Evolutionary conservation across 2,113 vertebrate species (phyloP), one percentile per base, ranked within the genome.

Genomic region (Nannobrachium achirus): DNA sequence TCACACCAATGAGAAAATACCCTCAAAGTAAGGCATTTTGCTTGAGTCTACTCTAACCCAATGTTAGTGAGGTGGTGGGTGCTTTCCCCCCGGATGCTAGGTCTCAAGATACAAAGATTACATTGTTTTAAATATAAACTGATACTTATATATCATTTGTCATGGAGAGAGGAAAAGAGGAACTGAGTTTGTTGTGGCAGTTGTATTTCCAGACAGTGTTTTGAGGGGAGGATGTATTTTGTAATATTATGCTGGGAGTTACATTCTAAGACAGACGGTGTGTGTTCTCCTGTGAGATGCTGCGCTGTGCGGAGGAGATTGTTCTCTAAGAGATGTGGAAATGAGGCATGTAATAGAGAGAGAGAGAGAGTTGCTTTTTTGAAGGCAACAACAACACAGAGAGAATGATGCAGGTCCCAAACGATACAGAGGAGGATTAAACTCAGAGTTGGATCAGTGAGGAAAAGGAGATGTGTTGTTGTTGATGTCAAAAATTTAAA

Each of bases 321-420:
- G 10, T n/a, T 20, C 25, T 33, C 25, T 33, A 51, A 40, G 46
- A 49, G 40, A 69, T 48, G 40, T 57, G 18, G 16, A 25, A 49
- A 14, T 41, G 41, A 69, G 33, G 33, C 56, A 48, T 58, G 38
- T 4, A 18, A 52, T 20, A 25, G 3, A 16, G 56, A 50, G 55
- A 62, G 41, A 25, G 3, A 16, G 56, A 50, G 55, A 62, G 41
- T 52, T 55, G 49, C n/a, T 25, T n/a, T 10, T 45, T 18, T 41
- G 51, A 25, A 70, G 45, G 45, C 10, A 57, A 20, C 8, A 20
- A 52, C 16, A 52, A 10, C 16, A 19, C 48, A 25, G 40, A 20
- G 48, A 50, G 38, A 65, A 51, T 64, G 61, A 71, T 72, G 38
- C 50, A 53, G 16, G 46, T 33, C 19, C 13, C 18, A 33, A 38